Percentiles rank a stretch among this genome's conserved stretches.
phyloP scores from a whole-genome alignment of 2,888 invertebrate genomes.

The Digitonthophagus gazella region DNA sequence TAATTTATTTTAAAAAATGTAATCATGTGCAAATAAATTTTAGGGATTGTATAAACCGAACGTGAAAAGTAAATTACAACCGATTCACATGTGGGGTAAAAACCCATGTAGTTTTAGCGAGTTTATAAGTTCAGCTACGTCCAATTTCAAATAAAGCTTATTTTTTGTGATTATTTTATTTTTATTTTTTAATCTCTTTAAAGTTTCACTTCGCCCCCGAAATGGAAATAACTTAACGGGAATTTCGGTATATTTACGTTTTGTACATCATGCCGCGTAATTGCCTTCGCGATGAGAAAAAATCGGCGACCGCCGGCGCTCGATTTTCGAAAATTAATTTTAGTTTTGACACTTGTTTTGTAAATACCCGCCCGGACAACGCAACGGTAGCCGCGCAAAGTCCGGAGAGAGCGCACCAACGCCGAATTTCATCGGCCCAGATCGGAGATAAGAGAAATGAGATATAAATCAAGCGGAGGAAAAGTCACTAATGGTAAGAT shows the following conservation, averaged over 20 bases:
- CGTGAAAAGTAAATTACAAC: background rate
- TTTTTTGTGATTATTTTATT: too few relatives aligned
- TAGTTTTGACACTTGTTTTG: conserved; percentile 14
- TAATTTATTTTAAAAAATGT: background rate
- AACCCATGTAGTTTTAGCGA: background rate
- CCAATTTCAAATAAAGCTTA: background rate
- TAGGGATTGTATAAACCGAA: background rate
- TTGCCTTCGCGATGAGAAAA: background rate
- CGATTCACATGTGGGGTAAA: background rate
- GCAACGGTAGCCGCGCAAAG: background rate
- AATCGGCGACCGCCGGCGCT: too few relatives aligned
- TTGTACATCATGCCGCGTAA: background rate
- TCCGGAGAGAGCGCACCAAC: background rate
- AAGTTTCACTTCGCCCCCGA: too few relatives aligned
- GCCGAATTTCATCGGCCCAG: conserved; percentile 28
- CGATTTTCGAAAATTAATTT: conserved; percentile 15
- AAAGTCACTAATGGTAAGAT: conserved; percentile 40
- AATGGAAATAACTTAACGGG: too few relatives aligned
- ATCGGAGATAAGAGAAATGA: conserved; percentile 32
- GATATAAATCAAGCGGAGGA: conserved; percentile 34
- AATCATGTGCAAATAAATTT: background rate
- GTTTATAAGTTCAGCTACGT: background rate
- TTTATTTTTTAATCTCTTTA: too few relatives aligned
- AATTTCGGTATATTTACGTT: background rate
- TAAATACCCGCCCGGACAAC: background rate